These are phyloP conservation scores for Spatula clypeata DNA, from an alignment of 2,797 vertebrate genomes.

Conservation along the genomic window DNA sequence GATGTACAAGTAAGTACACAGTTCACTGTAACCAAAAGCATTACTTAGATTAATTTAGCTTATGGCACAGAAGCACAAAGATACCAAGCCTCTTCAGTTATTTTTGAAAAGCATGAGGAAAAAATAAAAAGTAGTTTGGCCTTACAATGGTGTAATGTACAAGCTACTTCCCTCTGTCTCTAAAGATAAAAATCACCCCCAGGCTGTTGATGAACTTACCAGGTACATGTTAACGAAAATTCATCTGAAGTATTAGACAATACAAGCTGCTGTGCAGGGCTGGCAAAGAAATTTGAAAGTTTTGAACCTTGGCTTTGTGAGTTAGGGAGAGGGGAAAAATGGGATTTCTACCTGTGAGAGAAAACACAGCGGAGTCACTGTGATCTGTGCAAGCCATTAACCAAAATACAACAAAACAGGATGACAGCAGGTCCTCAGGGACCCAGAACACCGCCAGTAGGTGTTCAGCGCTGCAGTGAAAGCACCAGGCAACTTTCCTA, in stretches of 20 bases:
- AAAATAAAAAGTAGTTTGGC: background rate
- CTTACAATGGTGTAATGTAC: background rate
- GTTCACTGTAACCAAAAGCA: background rate
- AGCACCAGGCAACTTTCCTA: background rate
- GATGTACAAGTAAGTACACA: background rate
- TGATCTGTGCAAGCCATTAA: background rate
- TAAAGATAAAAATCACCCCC: constrained; percentile 49
- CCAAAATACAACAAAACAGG: background rate
- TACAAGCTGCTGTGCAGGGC: background rate
- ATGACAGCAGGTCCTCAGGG: background rate
- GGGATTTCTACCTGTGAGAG: background rate
- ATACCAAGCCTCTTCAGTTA: background rate
- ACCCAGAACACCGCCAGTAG: background rate
- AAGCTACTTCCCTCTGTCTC: constrained; percentile 49
- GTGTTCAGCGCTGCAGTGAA: background rate
- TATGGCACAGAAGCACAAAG: background rate
- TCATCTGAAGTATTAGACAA: background rate
- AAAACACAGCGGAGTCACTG: background rate
- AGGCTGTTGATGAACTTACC: constrained; percentile 55
- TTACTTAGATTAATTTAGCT: background rate
- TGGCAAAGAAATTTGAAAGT: constrained; percentile 4
- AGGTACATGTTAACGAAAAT: constrained; percentile 7
- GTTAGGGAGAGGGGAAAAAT: background rate
- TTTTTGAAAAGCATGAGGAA: background rate
- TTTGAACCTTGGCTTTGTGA: background rate